Base-by-base conservation (phyloP, 2,797 vertebrate genomes). In the Anguilla marmorata region DNA sequence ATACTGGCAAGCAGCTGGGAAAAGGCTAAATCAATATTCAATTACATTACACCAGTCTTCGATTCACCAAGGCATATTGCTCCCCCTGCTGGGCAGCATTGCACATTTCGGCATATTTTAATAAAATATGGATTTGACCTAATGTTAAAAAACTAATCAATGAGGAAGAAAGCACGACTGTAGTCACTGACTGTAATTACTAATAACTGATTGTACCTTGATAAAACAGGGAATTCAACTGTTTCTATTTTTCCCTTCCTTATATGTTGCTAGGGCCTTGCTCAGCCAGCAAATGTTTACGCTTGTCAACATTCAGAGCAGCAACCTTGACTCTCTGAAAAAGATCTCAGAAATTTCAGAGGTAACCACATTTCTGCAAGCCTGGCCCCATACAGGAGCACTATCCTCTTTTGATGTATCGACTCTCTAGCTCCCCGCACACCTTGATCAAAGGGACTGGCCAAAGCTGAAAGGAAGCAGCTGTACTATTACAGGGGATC, bases 21-120 rank as follows among this genome's bases (percentile, higher is more conserved):
- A 24, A 80, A 41, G 3, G 41, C 19, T 80, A 16, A 11, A 37
- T 76, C 9, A 33, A 76, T 76, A 37, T 76, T 37, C 72, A 45
- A 24, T 33, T 12, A 14, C 37, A 30, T n/a, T 45, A 33, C 19
- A 24, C n/a, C 30, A 14, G 24, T 69, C 37, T 21, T 79, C 7
- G 72, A 60, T 80, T 63, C 24, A 45, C 72, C 2, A 58, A 19
- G 56, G 58, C 11, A 66, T 83, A 66, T 50, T 87, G 79, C 86
- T 37, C 86, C 86, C 76, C 58, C 86, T 87, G 86, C 79, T 27
- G 86, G 76, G 79, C 33, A 83, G 21, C 16, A 8, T 33, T 41
- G 45, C 58, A 58, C 5, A 56, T 69, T 69, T 69, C 24, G 72
- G 50, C 19, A 79, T 58, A 14, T 56, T 87, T 56, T 41, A 74